Evolutionary conservation across 2,797 vertebrate species (phyloP).

Genomic region (Chaetophractus vellerosus): DNA sequence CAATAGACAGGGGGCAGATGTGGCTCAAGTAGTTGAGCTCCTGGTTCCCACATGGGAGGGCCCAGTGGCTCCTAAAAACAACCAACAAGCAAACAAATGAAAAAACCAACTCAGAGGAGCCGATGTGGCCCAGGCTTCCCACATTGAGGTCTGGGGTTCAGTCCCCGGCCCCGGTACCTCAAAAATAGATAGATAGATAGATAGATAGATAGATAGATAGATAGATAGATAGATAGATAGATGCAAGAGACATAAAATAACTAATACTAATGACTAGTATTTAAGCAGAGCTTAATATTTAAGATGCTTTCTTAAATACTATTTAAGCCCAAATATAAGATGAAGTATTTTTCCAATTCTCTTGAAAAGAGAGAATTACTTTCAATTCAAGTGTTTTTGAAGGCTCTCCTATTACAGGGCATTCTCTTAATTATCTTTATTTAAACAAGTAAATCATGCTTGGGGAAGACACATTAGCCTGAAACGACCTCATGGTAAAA

Average conservation of each 20-base stretch:
- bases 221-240: too few species aligned
- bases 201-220: too few species aligned
- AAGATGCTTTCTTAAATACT: neutral
- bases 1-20: neutral
- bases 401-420: neutral
- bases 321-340: neutral
- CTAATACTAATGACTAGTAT: neutral
- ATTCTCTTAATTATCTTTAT: constrained; percentile 63
- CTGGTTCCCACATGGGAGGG: too few species aligned
- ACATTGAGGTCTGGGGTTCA: too few species aligned
- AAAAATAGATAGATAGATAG: too few species aligned
- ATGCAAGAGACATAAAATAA: neutral
- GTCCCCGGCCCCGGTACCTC: too few species aligned
- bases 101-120: too few species aligned
- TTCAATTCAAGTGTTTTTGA: neutral
- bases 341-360: constrained; percentile 47
- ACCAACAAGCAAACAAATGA: too few species aligned
- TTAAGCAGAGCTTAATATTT: neutral
- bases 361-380: neutral
- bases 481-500: constrained; percentile 27
- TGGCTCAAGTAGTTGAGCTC: too few species aligned
- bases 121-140: too few species aligned
- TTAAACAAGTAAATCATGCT: constrained; percentile 59
- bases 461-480: constrained; percentile 63
- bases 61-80: too few species aligned